Percentiles rank a stretch among this genome's conserved stretches.
These are phyloP conservation scores for Orestias chungarensis DNA, from an alignment of 2,797 vertebrate genomes.

Conservation along the genomic window DNA sequence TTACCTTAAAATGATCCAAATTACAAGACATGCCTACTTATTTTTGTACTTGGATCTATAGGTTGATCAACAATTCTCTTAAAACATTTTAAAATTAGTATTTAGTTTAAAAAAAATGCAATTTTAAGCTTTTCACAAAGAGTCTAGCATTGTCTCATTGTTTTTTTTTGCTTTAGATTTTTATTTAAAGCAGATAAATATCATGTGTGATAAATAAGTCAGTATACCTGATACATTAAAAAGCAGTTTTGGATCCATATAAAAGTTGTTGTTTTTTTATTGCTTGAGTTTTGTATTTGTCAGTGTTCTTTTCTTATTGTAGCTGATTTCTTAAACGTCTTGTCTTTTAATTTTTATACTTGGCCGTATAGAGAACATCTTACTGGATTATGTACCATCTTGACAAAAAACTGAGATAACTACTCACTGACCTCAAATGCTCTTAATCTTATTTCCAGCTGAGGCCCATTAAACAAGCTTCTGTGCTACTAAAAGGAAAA, in stretches of 20 bases:
- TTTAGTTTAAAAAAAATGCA: neutral
- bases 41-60: neutral
- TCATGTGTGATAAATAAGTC: neutral
- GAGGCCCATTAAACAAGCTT: slow-evolving; percentile 24
- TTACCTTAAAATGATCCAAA: neutral
- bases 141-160: neutral
- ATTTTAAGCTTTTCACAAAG: neutral
- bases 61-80: neutral
- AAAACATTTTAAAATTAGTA: neutral
- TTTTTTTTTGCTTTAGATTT: too few relatives aligned
- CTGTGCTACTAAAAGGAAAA: slow-evolving; percentile 30
- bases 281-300: neutral
- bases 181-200: neutral
- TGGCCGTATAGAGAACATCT: neutral
- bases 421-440: slow-evolving; percentile 40
- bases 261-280: neutral
- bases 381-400: neutral
- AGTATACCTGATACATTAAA: neutral
- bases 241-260: neutral
- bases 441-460: slow-evolving; percentile 43
- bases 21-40: neutral
- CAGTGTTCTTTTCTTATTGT: too few relatives aligned
- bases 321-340: too few relatives aligned
- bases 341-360: too few relatives aligned
- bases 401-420: slow-evolving; percentile 30